phyloP scores from a whole-genome alignment of 2,888 invertebrate genomes.

The Theodoxus fluviatilis region DNA sequence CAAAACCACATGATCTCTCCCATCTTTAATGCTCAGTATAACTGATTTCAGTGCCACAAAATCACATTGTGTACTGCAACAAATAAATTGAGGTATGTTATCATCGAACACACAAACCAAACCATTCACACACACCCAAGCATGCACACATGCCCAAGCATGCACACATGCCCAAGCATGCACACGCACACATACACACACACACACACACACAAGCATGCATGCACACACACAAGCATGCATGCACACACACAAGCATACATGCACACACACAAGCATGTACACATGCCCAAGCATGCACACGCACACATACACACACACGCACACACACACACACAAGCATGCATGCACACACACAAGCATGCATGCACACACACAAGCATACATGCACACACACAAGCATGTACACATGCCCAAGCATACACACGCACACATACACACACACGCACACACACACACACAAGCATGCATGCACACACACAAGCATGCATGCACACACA shows the following conservation, averaged over 20 bases:
- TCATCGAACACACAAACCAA: background rate
- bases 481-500: too few species aligned
- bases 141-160: background rate
- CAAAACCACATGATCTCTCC: too few species aligned
- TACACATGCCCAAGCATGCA: background rate
- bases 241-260: constrained; percentile 14
- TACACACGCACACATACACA: too few species aligned
- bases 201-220: background rate
- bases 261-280: background rate
- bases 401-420: too few species aligned
- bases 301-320: background rate
- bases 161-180: background rate
- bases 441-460: too few species aligned
- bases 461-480: too few species aligned
- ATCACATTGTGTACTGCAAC: too few species aligned
- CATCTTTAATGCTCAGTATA: too few species aligned
- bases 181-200: background rate
- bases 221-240: background rate
- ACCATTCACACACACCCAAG: background rate
- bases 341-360: background rate
- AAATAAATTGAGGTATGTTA: too few species aligned
- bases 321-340: constrained; percentile 17
- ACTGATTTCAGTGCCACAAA: too few species aligned
- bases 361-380: background rate
- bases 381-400: background rate